phyloP scores from a whole-genome alignment of 1,140 invertebrate genomes.

The Calephelis nemesis region DNA sequence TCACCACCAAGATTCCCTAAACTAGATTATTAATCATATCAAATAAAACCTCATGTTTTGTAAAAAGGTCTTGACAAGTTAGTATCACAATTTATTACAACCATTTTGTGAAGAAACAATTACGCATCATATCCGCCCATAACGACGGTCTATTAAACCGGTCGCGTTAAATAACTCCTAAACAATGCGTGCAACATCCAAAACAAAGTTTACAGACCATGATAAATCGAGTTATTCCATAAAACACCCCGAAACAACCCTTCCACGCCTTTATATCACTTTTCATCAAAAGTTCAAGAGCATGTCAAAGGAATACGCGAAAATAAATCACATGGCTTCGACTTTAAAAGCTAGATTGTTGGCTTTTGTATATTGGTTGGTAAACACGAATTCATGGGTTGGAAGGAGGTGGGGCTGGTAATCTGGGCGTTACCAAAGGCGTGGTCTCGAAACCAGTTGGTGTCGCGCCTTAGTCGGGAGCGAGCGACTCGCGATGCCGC shows the following conservation, averaged over 20 bases:
- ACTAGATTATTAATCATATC: background rate
- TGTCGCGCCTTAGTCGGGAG: slow-evolving; percentile 50
- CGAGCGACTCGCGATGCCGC: slow-evolving; percentile 69
- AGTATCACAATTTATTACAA: slow-evolving; percentile 30
- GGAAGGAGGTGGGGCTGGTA: slow-evolving; percentile 42
- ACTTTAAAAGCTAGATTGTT: slow-evolving; percentile 1
- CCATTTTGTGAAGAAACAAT: slow-evolving; percentile 40
- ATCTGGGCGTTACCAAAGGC: slow-evolving; percentile 52
- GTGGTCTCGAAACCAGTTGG: slow-evolving; percentile 44
- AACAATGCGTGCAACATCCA: slow-evolving; percentile 67
- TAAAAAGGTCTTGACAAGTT: slow-evolving; percentile 35
- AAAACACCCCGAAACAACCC: slow-evolving; percentile 49
- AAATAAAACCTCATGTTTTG: slow-evolving; percentile 22
- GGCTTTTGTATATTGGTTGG: slow-evolving; percentile 27
- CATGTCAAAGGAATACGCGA: slow-evolving; percentile 7
- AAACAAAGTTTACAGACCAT: slow-evolving; percentile 37
- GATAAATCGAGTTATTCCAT: slow-evolving; percentile 40
- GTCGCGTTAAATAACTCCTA: slow-evolving; percentile 59
- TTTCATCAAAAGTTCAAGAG: slow-evolving; percentile 24
- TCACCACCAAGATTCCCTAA: too few species aligned
- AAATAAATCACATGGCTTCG: slow-evolving; percentile 22
- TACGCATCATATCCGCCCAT: slow-evolving; percentile 41
- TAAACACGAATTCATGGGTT: slow-evolving; percentile 23
- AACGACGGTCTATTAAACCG: slow-evolving; percentile 38
- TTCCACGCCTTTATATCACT: slow-evolving; percentile 32